A percentile compares a stretch with the other conserved stretches of the same genome.
These are phyloP conservation scores for Gambusia holbrooki DNA, from an alignment of 2,113 vertebrate species.

Conservation along the genomic window DNA sequence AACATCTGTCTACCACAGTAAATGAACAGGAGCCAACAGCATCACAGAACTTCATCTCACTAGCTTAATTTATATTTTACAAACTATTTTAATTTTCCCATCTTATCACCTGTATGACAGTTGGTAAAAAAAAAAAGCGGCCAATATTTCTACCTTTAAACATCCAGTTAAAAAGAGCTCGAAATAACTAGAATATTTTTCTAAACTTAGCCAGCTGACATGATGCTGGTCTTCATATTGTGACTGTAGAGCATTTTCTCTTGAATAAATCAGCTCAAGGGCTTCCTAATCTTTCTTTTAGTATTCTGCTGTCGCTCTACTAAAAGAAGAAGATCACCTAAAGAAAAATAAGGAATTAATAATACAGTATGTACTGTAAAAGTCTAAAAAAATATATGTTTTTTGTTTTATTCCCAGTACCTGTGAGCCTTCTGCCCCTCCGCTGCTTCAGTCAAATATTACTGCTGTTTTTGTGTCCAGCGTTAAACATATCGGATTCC, in stretches of 20 bases:
- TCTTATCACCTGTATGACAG: neutral
- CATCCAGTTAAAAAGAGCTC: no score
- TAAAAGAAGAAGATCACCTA: neutral
- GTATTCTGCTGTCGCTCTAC: neutral
- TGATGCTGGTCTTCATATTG: neutral
- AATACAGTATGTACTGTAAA: neutral
- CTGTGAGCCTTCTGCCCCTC: slow-evolving; percentile 51
- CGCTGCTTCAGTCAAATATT: slow-evolving; percentile 43
- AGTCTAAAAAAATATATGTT: neutral
- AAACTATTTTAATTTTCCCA: no score
- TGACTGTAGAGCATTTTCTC: neutral
- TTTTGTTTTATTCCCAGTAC: slow-evolving; percentile 19
- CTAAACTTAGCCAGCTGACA: no score
- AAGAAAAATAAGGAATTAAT: neutral
- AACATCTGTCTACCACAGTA: no score
- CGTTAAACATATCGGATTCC: slow-evolving; percentile 50
- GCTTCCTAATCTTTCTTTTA: neutral
- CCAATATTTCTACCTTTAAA: no score
- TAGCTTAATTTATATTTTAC: no score
- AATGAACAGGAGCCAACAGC: no score
- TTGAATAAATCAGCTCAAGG: neutral
- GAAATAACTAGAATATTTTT: neutral
- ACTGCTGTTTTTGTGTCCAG: slow-evolving; percentile 58
- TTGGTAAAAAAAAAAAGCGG: no score
- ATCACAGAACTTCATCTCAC: no score